Evolutionary conservation across 2,113 vertebrate species (phyloP), one percentile per base, ranked within the genome.

Genomic region (Lampris incognitus): DNA sequence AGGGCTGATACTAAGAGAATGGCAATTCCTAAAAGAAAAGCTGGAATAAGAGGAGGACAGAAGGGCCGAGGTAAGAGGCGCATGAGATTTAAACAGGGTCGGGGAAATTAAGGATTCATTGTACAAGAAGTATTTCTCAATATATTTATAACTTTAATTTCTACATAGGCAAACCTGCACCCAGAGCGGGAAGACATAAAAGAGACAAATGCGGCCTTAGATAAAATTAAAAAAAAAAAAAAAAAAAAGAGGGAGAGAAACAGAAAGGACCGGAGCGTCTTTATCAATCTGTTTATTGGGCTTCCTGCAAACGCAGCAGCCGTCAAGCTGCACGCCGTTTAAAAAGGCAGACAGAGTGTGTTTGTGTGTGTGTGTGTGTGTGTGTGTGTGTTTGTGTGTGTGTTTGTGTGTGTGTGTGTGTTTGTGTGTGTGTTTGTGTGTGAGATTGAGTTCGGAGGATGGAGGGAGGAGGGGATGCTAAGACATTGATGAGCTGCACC

Each of bases 401-500:
- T 11, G 64, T 39, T 67, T 48, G 55, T 72, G 46, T 42, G 52
- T 69, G 44, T 67, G 76, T 70, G 50, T 69, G 64, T 74, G 58
- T 65, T 67, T 8, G 59, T 66, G 46, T 69, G 48, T 9, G 11
- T 79, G 56, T 65, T 50, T 56, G 51, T 24, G 51, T 42, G 39
- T 61, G 60, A 2, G 60, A 44, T 39, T 11, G 57, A 4, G 36
- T 9, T 1, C 2, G 57, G 13, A 7, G 1, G 57, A 38, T 40
- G 37, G 9, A 56, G 56, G 74, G 1, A 38, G 71, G 46, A 66
- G 62, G 67, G 61, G 74, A 11, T 41, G 74, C 55, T 49, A 65
- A 77, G 81, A 87, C 90, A 87, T 78, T 81, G 78, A 87, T 88
- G 77, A 86, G 79, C 75, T 80, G 58, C 74, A 71, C 86, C 84